These are phyloP conservation scores for Paradoxurus hermaphroditus DNA, from an alignment of 2,113 vertebrate species.

Conservation along the genomic window DNA sequence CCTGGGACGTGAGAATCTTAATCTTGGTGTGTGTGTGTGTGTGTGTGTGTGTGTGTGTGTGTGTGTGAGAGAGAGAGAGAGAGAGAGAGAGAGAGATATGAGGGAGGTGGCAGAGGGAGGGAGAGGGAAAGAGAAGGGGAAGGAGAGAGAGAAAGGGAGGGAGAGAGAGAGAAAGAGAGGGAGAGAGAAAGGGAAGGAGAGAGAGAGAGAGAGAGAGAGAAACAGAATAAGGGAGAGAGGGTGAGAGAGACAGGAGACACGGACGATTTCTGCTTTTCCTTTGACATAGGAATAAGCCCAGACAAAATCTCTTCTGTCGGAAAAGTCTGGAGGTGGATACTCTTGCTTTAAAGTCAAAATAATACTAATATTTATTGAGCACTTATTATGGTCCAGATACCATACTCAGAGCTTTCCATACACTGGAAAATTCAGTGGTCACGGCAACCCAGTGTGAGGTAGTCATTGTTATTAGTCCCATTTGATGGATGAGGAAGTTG, in stretches of 20 bases:
- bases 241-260: background rate
- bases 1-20: background rate
- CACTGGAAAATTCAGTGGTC: background rate
- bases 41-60: background rate
- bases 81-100: background rate
- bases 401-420: background rate
- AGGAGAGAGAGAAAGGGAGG: too few relatives aligned
- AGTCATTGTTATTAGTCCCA: background rate
- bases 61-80: background rate
- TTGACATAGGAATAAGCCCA: background rate
- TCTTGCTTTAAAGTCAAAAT: background rate
- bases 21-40: background rate
- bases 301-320: background rate
- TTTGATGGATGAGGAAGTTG: background rate
- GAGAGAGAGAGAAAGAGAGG: background rate
- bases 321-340: background rate
- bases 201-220: background rate
- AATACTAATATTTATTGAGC: background rate
- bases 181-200: background rate
- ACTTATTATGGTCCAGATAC: background rate
- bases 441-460: background rate
- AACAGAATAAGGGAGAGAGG: too few relatives aligned
- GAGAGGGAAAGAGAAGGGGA: background rate
- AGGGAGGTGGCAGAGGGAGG: background rate
- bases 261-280: background rate